Base-by-base conservation (phyloP, 2,113 vertebrate genomes). In the Oceanodroma tethys region DNA sequence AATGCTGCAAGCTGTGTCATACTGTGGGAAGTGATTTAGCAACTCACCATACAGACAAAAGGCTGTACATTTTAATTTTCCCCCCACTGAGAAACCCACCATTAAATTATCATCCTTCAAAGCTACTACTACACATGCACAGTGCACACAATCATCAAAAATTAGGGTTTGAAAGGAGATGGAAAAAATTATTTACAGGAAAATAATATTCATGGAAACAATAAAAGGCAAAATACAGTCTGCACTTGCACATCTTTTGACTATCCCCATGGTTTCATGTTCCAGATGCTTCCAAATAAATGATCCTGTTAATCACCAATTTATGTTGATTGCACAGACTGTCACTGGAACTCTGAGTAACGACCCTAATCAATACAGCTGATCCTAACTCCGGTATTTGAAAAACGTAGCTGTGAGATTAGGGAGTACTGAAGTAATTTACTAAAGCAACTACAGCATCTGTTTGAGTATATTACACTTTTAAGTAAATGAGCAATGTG, bases 21-120 rank as follows among this genome's bases (percentile, higher is more conserved):
- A 88, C 59, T 81, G 86, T 91, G 87, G 83, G 73, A 95, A 96
- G 79, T 47, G 81, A 83, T 96, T 95, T 94, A 93, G 66, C 53
- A 94, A 95, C 85, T 68, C 81, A 13, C 68, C 86, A 59, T 58
- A 86, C 81, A 95, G 83, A 95, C 79, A 93, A 94, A 97, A 96
- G 83, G 40, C 84, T 93, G 94, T 95, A 94, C 56, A 92, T 97
- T 96, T 98, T 96, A 93, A 97, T 97, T 87, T 94, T 95, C 60
- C 85, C 23, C 87, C 95, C 81, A 88, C 85, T 95, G 97, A 92
- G 96, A 97, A 95, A 95, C 26, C 50, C 84, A 53, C 48, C 68
- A 95, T 81, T 97, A 96, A 97, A 92, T 97, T 91, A 95, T 81
- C 65, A 93, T 94, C 42, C 80, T 97, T 97, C 88, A 95, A 85